A percentile compares a stretch with the other conserved stretches of the same genome.
Conservation (phyloP, 64 coral and sea anemone species). For the Actinia tenebrosa region DNA sequence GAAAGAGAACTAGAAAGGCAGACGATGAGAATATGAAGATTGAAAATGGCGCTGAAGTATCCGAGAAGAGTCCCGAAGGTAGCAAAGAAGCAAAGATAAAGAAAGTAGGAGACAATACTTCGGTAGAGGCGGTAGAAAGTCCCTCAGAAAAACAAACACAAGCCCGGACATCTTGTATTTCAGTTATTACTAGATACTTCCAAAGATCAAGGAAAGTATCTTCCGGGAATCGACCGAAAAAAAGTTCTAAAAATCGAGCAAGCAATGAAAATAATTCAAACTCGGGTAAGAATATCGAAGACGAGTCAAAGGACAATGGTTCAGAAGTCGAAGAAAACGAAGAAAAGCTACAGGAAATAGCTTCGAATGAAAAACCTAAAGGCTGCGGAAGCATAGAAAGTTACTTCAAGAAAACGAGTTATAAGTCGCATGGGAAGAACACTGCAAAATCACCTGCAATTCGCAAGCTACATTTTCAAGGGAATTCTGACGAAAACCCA, state of each 20-base stretch:
- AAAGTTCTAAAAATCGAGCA: neutral
- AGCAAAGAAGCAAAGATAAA: neutral
- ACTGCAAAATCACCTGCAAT: conserved; percentile 1
- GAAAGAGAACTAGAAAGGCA: neutral
- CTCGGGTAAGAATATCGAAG: neutral
- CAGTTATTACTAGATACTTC: conserved; percentile 67
- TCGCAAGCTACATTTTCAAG: neutral
- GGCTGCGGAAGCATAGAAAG: neutral
- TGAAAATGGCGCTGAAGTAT: neutral
- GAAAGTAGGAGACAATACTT: neutral
- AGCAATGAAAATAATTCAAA: neutral
- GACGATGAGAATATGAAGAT: neutral
- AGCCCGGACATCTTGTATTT: conserved; percentile 52
- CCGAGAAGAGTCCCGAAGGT: neutral
- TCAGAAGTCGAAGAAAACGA: neutral
- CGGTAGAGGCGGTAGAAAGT: neutral
- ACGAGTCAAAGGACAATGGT: neutral
- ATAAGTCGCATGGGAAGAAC: neutral
- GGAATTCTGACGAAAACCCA: neutral
- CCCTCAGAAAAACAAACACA: neutral
- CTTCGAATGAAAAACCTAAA: neutral
- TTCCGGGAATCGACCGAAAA: neutral
- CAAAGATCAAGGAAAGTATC: conserved; percentile 50
- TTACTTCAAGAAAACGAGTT: neutral
- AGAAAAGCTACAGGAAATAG: neutral